These are phyloP conservation scores for Cichlasoma orientale DNA, from an alignment of 2,797 vertebrate species.

Conservation along the genomic window DNA sequence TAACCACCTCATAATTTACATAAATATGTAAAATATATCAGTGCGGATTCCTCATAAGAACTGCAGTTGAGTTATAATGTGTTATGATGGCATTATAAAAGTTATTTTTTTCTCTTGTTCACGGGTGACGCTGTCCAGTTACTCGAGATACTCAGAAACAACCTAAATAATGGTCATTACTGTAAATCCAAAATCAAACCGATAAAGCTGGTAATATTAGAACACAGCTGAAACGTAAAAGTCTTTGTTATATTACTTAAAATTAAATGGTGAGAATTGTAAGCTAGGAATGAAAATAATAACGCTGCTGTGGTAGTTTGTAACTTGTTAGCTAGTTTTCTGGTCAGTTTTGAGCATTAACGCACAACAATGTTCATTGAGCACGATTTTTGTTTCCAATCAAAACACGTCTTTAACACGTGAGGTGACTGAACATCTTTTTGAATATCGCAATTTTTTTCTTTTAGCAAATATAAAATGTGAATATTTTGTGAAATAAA, in stretches of 20 bases:
- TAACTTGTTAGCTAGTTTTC: not conserved
- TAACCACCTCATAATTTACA: not conserved
- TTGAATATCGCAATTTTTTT: not conserved
- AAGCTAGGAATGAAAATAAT: not conserved
- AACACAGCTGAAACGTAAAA: too few relatives aligned
- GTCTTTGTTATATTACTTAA: too few relatives aligned
- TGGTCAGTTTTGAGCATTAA: not conserved
- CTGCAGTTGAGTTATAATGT: not conserved
- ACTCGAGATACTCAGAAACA: not conserved
- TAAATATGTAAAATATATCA: not conserved
- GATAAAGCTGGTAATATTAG: too few relatives aligned
- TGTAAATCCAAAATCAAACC: not conserved
- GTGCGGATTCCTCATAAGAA: not conserved
- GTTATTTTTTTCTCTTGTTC: not conserved
- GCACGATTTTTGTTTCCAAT: not conserved
- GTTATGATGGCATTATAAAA: not conserved
- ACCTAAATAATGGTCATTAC: not conserved
- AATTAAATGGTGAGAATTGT: not conserved
- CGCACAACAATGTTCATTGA: not conserved
- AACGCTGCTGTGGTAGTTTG: not conserved
- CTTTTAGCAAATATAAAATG: not conserved
- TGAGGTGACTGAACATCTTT: not conserved
- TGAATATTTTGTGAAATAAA: not conserved
- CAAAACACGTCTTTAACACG: not conserved
- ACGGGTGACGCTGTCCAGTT: not conserved